Evolutionary conservation across 1,140 invertebrate species (phyloP).

Genomic region (Dinoponera quadriceps): DNA sequence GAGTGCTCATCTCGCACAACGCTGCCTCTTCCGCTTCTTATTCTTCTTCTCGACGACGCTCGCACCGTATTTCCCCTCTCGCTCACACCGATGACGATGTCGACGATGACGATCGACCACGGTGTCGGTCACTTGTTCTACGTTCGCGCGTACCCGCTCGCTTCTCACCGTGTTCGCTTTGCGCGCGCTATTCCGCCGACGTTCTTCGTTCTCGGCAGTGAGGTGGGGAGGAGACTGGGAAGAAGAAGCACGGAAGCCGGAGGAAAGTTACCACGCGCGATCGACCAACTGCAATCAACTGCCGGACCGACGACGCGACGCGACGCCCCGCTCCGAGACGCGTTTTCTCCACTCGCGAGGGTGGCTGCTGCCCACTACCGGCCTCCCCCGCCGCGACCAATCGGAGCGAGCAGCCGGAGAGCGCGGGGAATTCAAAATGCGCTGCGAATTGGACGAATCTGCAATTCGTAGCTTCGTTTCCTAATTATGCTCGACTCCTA

Average conservation of each 20-base stretch:
- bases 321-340: conserved; percentile 42
- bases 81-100: conserved; percentile 33
- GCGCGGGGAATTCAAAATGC: conserved; percentile 12
- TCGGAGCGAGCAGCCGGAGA: background rate
- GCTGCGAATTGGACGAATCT: no score
- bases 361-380: conserved; percentile 6
- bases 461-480: no score
- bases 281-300: conserved; percentile 61
- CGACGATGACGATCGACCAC: conserved; percentile 34
- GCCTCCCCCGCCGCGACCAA: background rate
- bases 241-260: background rate
- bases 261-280: conserved; percentile 47
- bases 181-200: conserved; percentile 8
- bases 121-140: background rate
- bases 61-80: background rate
- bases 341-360: conserved; percentile 19
- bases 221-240: background rate
- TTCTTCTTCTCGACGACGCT: background rate
- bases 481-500: no score
- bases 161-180: background rate
- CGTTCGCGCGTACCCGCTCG: background rate
- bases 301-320: conserved; percentile 2
- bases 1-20: conserved; percentile 85
- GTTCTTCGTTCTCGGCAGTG: background rate
- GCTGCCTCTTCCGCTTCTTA: background rate